Evolutionary conservation across 2,888 invertebrate species (phyloP), one percentile per base, ranked within the genome.

Genomic region (Thera britannica): DNA sequence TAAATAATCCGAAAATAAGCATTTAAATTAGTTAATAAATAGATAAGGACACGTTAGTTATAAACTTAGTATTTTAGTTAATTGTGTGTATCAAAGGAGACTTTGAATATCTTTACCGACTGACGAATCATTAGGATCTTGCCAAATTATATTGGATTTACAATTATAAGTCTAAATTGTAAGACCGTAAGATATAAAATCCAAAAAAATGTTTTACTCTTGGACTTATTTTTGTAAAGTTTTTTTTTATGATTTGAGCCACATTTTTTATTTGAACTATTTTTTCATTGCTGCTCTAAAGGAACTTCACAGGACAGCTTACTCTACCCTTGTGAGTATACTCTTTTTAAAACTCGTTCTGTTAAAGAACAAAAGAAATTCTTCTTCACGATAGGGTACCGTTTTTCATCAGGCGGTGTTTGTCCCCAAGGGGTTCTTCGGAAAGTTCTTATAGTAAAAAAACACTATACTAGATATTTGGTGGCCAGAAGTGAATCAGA

Each of bases 231-330:
- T 74, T 75, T 75, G 77, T 75, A 76, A 67, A 70, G 51, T 51
- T 61, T 65, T 46, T 74, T 41, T 12, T 77, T 74, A 52, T 7
- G 52, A 52, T 64, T 66, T 61, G 58, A 60, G 65, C 62, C 62
- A 72, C 70, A 58, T 72, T 70, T 61, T 74, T 52, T 77, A 80
- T 76, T 73, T 80, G 77, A 71, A 76, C 77, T 75, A 76, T 76
- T 81, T 77, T 79, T 80, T 82, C 80, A 77, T 79, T 77, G 90
- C 88, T 86, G 88, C 89, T 71, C 88, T 80, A 77, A 90, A 95
- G 95, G 95, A 94, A 93, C 94, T 77, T 95, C 95, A 80, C 95
- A 95, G 88, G 95, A 95, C 90, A 95, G 91, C 90, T 94, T 95
- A 84, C 94, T 94, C 75, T 95, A 94, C 86, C 94, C 94, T 88